Conservation (phyloP, 2,113 vertebrate species). For the Carassius carassius region DNA sequence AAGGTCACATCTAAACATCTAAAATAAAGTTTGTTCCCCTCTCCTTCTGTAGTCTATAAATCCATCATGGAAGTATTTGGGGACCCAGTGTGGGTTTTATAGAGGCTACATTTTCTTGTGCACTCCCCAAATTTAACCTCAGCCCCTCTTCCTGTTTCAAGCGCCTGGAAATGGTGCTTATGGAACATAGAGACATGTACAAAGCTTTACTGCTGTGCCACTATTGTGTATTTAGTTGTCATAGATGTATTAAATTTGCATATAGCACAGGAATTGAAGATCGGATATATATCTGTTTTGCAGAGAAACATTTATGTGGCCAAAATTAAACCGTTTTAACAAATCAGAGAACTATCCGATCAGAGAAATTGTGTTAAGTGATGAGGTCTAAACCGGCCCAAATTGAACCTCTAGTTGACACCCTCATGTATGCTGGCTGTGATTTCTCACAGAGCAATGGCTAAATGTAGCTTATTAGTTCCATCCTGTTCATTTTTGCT, state of each 20-base stretch:
- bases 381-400: no score
- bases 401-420: not conserved
- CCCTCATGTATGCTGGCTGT: not conserved
- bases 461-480: not conserved
- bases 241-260: no score
- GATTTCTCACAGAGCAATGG: not conserved
- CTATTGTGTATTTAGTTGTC: not conserved
- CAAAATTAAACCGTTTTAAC: no score
- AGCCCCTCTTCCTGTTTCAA: constrained; percentile 63
- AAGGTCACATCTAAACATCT: constrained; percentile 55
- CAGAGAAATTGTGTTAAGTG: no score
- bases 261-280: no score
- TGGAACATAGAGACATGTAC: not conserved
- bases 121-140: constrained; percentile 57
- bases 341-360: no score
- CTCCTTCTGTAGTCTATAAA: constrained; percentile 65
- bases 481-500: not conserved
- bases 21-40: constrained; percentile 57
- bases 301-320: no score
- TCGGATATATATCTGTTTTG: no score
- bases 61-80: constrained; percentile 68
- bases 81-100: constrained; percentile 61
- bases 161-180: constrained; percentile 12
- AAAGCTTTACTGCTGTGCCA: not conserved
- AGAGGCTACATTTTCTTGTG: constrained; percentile 59